Conservation (phyloP, 2,888 invertebrate genomes). For the Agrilus mali region DNA sequence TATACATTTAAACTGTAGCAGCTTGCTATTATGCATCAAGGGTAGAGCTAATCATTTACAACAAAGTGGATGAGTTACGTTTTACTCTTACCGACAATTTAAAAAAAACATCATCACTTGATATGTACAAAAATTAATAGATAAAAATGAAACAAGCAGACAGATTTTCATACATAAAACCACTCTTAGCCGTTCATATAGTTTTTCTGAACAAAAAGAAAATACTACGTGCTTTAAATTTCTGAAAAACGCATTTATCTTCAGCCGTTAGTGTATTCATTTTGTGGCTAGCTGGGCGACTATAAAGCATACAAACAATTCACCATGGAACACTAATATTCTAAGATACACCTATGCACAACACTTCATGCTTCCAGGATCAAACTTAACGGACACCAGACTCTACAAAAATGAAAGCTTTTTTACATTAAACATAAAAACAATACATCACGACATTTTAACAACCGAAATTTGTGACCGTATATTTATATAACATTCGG, state of each 20-base stretch:
- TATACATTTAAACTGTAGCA: too few relatives aligned
- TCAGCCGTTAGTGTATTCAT: slow-evolving; percentile 11
- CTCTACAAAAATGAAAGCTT: slow-evolving; percentile 20
- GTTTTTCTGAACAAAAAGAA: slow-evolving; percentile 21
- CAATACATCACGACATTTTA: slow-evolving; percentile 5
- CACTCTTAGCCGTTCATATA: slow-evolving; percentile 19
- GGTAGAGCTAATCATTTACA: not conserved
- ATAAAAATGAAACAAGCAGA: not conserved
- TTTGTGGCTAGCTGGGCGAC: slow-evolving; percentile 20
- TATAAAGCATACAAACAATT: slow-evolving; percentile 28
- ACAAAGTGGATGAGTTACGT: not conserved
- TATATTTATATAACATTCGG: slow-evolving; percentile 23
- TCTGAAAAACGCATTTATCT: slow-evolving; percentile 22
- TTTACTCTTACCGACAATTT: not conserved
- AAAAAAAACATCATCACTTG: not conserved
- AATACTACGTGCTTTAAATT: slow-evolving; percentile 31
- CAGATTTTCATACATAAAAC: slow-evolving; percentile 18
- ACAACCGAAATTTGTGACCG: slow-evolving; percentile 23
- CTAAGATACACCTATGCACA: slow-evolving; percentile 17
- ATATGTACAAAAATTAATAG: not conserved
- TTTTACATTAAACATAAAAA: slow-evolving; percentile 12
- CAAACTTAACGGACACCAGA: slow-evolving; percentile 6
- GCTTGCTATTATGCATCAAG: too few relatives aligned
- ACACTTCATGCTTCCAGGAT: slow-evolving; percentile 12
- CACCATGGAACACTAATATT: slow-evolving; percentile 19